Conservation (phyloP, 64 coral and sea anemone genomes). For the Montipora sp. region DNA sequence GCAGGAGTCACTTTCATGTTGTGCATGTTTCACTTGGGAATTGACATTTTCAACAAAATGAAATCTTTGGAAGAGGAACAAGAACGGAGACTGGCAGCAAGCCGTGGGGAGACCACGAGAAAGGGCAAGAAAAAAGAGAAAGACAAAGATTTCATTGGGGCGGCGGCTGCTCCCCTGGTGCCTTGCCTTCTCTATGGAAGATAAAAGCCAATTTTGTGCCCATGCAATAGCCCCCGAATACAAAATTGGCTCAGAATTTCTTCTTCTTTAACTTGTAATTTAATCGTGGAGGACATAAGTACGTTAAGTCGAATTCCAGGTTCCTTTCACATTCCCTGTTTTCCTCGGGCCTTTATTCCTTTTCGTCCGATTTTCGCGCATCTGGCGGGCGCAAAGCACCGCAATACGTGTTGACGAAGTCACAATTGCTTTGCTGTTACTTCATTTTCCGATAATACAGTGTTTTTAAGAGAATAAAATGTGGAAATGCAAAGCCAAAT, state of each 20-base stretch:
- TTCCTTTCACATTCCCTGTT: too few species aligned
- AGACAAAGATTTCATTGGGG: conserved; percentile 73
- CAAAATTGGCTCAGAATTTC: neutral
- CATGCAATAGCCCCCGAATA: neutral
- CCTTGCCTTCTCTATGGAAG: conserved; percentile 89
- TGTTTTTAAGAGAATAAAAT: too few species aligned
- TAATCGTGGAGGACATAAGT: too few species aligned
- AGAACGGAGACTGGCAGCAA: neutral
- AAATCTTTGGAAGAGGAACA: conserved; percentile 65
- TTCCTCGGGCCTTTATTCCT: too few species aligned
- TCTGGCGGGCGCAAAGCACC: too few species aligned
- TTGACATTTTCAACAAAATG: conserved; percentile 66
- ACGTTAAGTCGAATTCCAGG: too few species aligned
- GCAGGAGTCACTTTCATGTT: conserved; percentile 55
- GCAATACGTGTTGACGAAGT: too few species aligned
- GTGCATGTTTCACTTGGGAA: conserved; percentile 60
- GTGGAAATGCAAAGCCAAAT: too few species aligned
- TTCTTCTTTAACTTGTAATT: neutral
- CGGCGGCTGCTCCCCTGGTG: conserved; percentile 88
- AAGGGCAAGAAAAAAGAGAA: conserved; percentile 10
- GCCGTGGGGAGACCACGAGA: conserved; percentile 9
- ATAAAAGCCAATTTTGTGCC: conserved; percentile 5
- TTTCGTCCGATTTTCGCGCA: too few species aligned
- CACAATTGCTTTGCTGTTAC: too few species aligned
- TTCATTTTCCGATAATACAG: too few species aligned